Evolutionary conservation across 2,888 invertebrate species (phyloP).

Genomic region (Patella ulyssiponensis): DNA sequence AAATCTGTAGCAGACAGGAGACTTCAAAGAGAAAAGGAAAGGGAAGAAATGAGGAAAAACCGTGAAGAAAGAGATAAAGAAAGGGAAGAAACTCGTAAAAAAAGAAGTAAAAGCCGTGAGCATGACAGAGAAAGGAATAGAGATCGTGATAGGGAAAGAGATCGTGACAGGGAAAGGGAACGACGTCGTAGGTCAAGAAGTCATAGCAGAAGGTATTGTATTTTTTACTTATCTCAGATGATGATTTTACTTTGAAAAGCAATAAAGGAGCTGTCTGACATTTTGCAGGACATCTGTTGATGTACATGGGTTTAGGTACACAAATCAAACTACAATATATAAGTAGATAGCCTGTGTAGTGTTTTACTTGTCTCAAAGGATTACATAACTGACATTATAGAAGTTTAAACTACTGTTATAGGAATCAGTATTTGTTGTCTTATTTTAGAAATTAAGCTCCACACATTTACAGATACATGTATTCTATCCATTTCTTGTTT

Average conservation of each 20-base stretch:
- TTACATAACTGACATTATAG: no score
- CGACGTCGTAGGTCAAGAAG: slow-evolving; percentile 51
- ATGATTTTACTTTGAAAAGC: no score
- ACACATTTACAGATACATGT: no score
- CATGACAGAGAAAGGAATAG: slow-evolving; percentile 45
- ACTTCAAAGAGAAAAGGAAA: slow-evolving; percentile 65
- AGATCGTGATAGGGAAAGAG: slow-evolving; percentile 24
- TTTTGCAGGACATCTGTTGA: no score
- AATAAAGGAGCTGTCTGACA: no score
- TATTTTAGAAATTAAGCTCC: no score
- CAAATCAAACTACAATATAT: no score
- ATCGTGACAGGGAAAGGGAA: slow-evolving; percentile 33
- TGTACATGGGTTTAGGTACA: no score
- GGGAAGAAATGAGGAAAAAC: slow-evolving; percentile 70
- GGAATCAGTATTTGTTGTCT: no score
- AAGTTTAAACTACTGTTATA: no score
- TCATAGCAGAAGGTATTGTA: slow-evolving; percentile 16
- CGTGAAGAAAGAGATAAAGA: slow-evolving; percentile 67
- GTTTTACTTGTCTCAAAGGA: no score
- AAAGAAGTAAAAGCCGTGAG: slow-evolving; percentile 48
- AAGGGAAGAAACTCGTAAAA: slow-evolving; percentile 42
- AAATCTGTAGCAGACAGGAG: slow-evolving; percentile 66
- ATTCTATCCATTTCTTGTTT: neutral
- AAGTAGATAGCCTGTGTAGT: no score
- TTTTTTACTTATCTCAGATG: neutral